A percentile compares a stretch with the other conserved stretches of the same genome.
phyloP scores from a whole-genome alignment of 2,888 invertebrate species.

The Pachymerium ferrugineum region DNA sequence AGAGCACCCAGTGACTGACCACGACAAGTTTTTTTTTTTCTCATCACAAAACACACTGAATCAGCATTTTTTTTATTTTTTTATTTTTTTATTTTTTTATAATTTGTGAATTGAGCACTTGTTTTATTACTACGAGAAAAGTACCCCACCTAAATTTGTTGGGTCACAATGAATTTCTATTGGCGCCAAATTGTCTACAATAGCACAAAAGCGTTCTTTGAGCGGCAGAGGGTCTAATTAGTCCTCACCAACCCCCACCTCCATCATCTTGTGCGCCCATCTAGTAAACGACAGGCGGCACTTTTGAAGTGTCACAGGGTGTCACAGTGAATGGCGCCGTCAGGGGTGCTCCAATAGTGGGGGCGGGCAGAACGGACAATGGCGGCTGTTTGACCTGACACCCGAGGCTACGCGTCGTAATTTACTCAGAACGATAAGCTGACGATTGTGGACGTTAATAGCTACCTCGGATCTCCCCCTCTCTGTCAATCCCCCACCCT shows the following conservation, averaged over 20 bases:
- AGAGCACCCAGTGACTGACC: neutral
- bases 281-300: neutral
- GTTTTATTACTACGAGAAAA: too few species aligned
- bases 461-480: neutral
- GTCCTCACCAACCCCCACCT: neutral
- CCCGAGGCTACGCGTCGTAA: slow-evolving; percentile 29
- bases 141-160: too few species aligned
- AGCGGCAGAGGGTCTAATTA: slow-evolving; percentile 5
- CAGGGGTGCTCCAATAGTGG: slow-evolving; percentile 2
- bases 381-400: slow-evolving; percentile 29
- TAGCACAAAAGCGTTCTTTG: neutral
- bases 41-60: neutral
- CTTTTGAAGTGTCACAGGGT: slow-evolving; percentile 10
- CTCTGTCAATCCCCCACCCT: slow-evolving; percentile 1
- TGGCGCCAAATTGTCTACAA: neutral
- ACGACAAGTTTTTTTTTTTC: neutral
- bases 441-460: slow-evolving; percentile 30
- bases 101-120: too few species aligned
- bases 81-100: too few species aligned
- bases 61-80: neutral
- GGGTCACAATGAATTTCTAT: neutral
- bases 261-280: neutral
- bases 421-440: slow-evolving; percentile 31
- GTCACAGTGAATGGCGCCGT: neutral
- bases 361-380: slow-evolving; percentile 16